Percentiles rank a stretch among this genome's conserved stretches.
phyloP scores from a whole-genome alignment of 2,113 vertebrate genomes.

The Heterocephalus glaber region DNA sequence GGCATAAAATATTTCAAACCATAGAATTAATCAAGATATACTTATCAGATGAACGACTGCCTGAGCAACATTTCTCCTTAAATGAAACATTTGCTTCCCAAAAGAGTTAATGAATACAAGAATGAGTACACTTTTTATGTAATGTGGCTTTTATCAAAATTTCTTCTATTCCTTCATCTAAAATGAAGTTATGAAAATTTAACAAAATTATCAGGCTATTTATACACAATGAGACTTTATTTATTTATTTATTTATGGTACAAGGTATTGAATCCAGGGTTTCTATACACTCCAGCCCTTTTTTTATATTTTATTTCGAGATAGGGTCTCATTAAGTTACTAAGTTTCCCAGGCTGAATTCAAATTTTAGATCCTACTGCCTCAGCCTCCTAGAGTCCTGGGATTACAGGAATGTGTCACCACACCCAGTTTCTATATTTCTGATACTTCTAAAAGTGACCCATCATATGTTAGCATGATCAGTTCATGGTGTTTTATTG shows the following conservation, averaged over 20 bases:
- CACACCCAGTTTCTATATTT: not conserved
- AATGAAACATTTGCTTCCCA: not conserved
- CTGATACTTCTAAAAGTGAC: slow-evolving; percentile 40
- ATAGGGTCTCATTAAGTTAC: not conserved
- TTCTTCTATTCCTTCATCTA: not conserved
- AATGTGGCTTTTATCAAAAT: not conserved
- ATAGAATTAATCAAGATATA: slow-evolving; percentile 11
- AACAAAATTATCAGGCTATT: slow-evolving; percentile 7
- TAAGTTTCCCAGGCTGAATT: not conserved
- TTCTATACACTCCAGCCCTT: not conserved
- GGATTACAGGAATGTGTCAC: not conserved
- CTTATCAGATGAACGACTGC: not conserved
- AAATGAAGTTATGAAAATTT: slow-evolving; percentile 56
- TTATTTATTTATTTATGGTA: not conserved
- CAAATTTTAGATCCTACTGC: not conserved
- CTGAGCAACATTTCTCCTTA: not conserved
- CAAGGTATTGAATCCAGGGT: not conserved
- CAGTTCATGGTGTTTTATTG: too few species aligned
- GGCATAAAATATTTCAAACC: not conserved
- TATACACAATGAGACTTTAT: not conserved
- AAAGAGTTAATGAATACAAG: not conserved
- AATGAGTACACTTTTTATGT: not conserved
- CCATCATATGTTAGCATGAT: not conserved
- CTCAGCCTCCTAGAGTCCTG: not conserved
- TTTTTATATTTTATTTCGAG: not conserved